These are phyloP conservation scores for Megathymus violae DNA, from an alignment of 1,140 invertebrate genomes.

Conservation along the genomic window DNA sequence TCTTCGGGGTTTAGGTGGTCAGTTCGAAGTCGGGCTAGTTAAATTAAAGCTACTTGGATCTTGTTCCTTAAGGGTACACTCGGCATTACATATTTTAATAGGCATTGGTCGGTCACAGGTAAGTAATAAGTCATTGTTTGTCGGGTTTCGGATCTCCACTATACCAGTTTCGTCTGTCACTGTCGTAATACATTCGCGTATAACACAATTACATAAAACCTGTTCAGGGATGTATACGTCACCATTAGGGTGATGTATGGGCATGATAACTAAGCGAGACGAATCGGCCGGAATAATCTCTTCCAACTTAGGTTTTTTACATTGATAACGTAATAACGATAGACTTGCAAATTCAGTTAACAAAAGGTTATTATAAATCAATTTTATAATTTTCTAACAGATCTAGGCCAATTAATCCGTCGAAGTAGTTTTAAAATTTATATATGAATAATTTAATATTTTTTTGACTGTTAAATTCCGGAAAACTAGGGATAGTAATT, in stretches of 20 bases:
- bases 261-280: conserved; percentile 10
- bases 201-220: conserved; percentile 33
- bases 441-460: conserved; percentile 43
- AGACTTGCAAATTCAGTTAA: conserved; percentile 15
- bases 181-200: conserved; percentile 37
- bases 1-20: conserved; percentile 42
- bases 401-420: conserved; percentile 44
- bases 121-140: conserved; percentile 29
- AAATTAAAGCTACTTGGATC: no score
- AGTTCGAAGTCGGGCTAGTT: conserved; percentile 26
- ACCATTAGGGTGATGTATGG: conserved; percentile 5
- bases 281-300: conserved; percentile 16
- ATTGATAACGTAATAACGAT: conserved; percentile 11
- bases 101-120: no score
- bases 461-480: conserved; percentile 37
- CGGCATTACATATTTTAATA: conserved; percentile 8
- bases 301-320: conserved; percentile 2
- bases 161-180: conserved; percentile 24
- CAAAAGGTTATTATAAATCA: conserved; percentile 39
- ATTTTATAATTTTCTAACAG: conserved; percentile 43
- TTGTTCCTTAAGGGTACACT: no score
- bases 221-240: conserved; percentile 12
- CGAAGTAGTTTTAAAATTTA: conserved; percentile 44
- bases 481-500: conserved; percentile 39
- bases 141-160: conserved; percentile 34